Evolutionary conservation across 2,113 vertebrate species (phyloP).

Genomic region (Cyrtonyx montezumae): DNA sequence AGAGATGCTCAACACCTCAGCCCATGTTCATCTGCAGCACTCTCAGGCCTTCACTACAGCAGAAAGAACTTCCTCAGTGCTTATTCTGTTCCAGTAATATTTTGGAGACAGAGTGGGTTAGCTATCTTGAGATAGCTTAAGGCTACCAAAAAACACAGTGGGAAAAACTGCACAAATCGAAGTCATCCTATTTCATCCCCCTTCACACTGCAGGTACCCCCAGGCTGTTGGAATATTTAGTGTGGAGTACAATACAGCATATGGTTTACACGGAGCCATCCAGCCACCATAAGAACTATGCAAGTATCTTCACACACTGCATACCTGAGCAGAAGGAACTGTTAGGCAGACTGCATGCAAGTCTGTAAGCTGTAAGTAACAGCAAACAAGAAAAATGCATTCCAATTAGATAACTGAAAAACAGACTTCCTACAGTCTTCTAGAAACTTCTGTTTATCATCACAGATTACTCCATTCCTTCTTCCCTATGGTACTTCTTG

Average conservation of each 20-base stretch:
- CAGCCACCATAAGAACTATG: background rate
- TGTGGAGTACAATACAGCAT: background rate
- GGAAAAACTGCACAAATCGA: background rate
- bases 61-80: background rate
- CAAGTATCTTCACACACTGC: fast-evolving
- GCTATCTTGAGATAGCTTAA: background rate
- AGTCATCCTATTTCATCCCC: background rate
- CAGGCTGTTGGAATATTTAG: background rate
- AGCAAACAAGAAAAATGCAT: background rate
- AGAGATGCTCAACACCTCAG: background rate
- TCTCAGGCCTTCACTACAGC: background rate
- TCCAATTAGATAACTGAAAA: background rate
- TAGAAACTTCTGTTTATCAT: background rate
- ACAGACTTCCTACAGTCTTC: background rate
- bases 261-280: background rate
- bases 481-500: background rate
- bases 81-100: background rate
- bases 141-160: background rate
- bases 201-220: background rate
- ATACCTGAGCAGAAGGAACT: background rate
- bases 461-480: background rate
- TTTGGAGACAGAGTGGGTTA: background rate
- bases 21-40: background rate
- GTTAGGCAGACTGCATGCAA: background rate
- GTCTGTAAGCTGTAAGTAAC: background rate